Base-by-base conservation (phyloP, 2,888 invertebrate species). In the Agrilus biguttatus region DNA sequence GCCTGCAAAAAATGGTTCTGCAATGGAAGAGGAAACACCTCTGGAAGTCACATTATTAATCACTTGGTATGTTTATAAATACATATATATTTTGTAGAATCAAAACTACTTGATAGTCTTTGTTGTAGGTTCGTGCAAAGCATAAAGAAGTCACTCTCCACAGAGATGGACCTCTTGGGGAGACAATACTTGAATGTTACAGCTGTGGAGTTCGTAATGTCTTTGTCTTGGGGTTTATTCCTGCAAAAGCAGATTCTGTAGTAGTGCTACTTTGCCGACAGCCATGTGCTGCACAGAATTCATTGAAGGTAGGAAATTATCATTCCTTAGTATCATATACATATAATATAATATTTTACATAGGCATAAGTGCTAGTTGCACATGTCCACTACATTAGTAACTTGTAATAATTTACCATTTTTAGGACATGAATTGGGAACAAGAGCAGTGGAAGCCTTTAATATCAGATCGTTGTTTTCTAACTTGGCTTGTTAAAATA, bases 1-100 rank as follows among this genome's bases (percentile, higher is more conserved):
- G 79, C 89, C 47, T 98, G 98, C 64, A 93, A 92, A 63, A 96
- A 97, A 63, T 99, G 98, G 98, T 99, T 99, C 64, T 99, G 98
- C 67, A 99, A 99, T 72, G 97, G 96, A 1, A 79, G 96, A 45
- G 97, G 97, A 13, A 95, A 91, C 61, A 96, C 96, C 2, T 93
- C 95, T 1, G 97, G 92, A 21, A 96, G 97, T 39, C 98, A 99
- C 61, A 96, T 99, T 53, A 90, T 99, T 54, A 97, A 97, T 67
- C 98, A 99, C 69, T 72, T 99, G 62, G 98, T 98, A 47, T 53
- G 55, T 51, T n/a, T 8, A 17, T 34, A 33, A 6, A 2, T 21
- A 6, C 5, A 7, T 1, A 6, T 21, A 6, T 21, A 21, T 6
- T 21, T 3, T 21, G 6, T 21, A 21, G 3, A 6, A 10, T 28